Percentiles rank a stretch among this genome's conserved stretches.
These are phyloP conservation scores for Psilopsiagon aurifrons DNA, from an alignment of 2,113 vertebrate genomes.

Conservation along the genomic window DNA sequence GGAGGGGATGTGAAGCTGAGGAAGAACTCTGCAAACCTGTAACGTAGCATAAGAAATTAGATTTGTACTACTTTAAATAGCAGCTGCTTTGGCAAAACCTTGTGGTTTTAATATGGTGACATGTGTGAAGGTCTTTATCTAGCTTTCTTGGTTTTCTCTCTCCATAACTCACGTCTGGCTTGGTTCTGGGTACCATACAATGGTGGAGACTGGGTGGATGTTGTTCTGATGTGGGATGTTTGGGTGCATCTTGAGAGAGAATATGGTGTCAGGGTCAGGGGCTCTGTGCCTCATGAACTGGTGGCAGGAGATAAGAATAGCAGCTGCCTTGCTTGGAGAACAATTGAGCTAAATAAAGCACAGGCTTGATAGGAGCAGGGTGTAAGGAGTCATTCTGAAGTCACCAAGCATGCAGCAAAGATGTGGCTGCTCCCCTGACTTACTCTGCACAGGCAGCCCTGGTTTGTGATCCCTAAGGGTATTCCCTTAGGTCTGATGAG, in stretches of 20 bases:
- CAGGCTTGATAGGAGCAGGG: not conserved
- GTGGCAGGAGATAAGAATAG: not conserved
- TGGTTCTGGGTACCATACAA: not conserved
- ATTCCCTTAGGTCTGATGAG: not conserved
- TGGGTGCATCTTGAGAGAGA: not conserved
- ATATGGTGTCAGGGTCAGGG: too few relatives aligned
- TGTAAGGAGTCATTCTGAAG: not conserved
- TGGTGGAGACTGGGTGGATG: not conserved
- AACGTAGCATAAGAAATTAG: not conserved
- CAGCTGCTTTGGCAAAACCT: not conserved
- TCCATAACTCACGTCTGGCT: not conserved
- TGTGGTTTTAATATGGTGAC: rapidly evolving
- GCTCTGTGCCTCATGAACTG: not conserved
- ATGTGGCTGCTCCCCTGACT: not conserved
- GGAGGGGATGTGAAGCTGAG: not conserved
- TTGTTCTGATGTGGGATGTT: not conserved
- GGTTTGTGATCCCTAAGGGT: not conserved
- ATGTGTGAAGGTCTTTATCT: not conserved
- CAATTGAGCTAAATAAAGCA: not conserved
- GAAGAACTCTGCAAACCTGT: rapidly evolving
- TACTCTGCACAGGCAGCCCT: not conserved
- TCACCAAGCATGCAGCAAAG: not conserved
- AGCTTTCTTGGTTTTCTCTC: not conserved
- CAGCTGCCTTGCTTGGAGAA: not conserved
- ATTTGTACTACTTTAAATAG: not conserved